A percentile compares a stretch with the other conserved stretches of the same genome.
Evolutionary conservation across 53 echinoderm and acorn worm species (phyloP).

Genomic region (Mesocentrotus franciscanus): DNA sequence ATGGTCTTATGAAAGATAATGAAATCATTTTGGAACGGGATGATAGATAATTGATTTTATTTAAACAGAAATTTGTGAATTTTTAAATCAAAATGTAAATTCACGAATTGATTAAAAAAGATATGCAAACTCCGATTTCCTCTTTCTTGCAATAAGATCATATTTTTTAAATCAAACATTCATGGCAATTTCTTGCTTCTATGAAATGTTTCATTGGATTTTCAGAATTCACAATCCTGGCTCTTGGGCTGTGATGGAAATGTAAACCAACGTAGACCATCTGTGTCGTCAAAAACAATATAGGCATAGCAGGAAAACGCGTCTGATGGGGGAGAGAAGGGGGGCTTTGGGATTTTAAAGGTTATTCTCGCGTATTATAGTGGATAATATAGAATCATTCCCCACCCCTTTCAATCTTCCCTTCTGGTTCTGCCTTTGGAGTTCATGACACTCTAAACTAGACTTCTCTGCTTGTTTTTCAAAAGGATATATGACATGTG

Average conservation of each 20-base stretch:
- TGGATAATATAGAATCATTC: too few relatives aligned
- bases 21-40: too few relatives aligned
- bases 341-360: background rate
- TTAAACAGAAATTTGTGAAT: background rate
- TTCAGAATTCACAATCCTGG: background rate
- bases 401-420: background rate
- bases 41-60: too few relatives aligned
- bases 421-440: background rate
- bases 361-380: too few relatives aligned
- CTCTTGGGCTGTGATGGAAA: background rate
- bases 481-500: conserved; percentile 50
- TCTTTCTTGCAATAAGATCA: background rate
- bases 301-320: background rate
- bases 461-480: conserved; percentile 53
- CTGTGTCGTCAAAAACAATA: background rate
- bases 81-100: background rate
- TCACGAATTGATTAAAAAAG: background rate
- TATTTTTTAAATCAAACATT: background rate
- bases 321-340: background rate
- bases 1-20: too few relatives aligned
- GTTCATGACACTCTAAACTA: conserved; percentile 31
- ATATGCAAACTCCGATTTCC: too few relatives aligned
- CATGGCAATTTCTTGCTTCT: background rate
- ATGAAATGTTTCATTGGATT: background rate
- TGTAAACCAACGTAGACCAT: conserved; percentile 25